Base-by-base conservation (phyloP, 1,140 invertebrate genomes). In the Aphidius ervi region DNA sequence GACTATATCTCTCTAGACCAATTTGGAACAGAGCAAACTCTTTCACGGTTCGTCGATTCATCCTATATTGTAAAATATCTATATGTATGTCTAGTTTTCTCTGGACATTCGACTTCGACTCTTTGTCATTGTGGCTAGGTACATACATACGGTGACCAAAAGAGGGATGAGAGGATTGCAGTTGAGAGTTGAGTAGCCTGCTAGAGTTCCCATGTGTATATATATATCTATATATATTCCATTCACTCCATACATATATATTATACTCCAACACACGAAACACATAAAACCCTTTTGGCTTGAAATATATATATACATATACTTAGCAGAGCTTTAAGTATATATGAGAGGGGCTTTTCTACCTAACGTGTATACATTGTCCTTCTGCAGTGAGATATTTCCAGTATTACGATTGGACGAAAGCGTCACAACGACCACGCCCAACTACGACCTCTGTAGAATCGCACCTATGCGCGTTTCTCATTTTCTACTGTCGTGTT, bases 391-490 rank as follows among this genome's bases (percentile, higher is more conserved):
- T 60, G 68, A 69, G 67, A 71, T 52, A 52, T 52, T 62, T 74
- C 65, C 71, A 71, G 62, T 62, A 72, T 71, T 68, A 71, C 70
- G 63, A 79, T 79, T 79, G 77, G 77, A 59, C 66, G 71, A 71
- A 73, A 76, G 68, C 76, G 75, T 78, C 76, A 71, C 71, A 65
- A 65, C 60, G 69, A 50, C 74, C 77, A 78, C 77, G 77, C 77
- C 77, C 76, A 31, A 70, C 69, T 68, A 67, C 66, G 65, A 70
- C 68, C 71, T 75, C 72, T 73, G 72, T 69, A 70, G 64, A 73
- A 70, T 56, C 56, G 74, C 71, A 75, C 71, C 73, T 72, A 72
- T 69, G 61, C 61, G 61, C 56, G 48, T 63, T 57, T 67, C 65
- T 65, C 56, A 48, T 50, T 60, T 52, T 49, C 54, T 56, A 9